Percentiles rank a stretch among this genome's conserved stretches.
Evolutionary conservation across 2,113 vertebrate genomes (phyloP).

Genomic region (Nycticryphes semicollaris): DNA sequence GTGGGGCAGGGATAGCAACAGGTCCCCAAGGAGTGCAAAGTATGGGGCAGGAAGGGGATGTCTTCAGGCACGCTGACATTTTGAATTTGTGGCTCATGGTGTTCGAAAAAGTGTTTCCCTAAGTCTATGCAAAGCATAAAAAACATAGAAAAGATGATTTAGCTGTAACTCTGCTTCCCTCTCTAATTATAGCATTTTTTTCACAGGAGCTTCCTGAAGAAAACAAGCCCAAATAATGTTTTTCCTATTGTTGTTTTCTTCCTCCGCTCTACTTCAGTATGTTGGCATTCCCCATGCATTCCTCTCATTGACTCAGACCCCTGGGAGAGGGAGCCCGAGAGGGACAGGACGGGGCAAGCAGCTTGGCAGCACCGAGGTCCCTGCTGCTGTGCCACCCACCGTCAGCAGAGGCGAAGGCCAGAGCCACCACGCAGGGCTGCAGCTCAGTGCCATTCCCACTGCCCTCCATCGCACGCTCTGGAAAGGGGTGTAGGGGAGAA

Average conservation of each 20-base stretch:
- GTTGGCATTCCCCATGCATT: constrained; percentile 27
- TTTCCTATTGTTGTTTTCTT: constrained; percentile 26
- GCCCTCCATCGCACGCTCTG: not conserved
- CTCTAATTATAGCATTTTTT: not conserved
- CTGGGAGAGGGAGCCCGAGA: not conserved
- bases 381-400: rapidly evolving
- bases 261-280: not conserved
- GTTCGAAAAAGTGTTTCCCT: not conserved
- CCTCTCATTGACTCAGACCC: constrained; percentile 30
- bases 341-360: rapidly evolving
- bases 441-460: not conserved
- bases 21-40: not conserved
- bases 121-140: not conserved
- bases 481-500: rapidly evolving
- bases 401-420: not conserved
- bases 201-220: not conserved
- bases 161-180: not conserved
- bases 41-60: not conserved
- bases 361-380: not conserved
- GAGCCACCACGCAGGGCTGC: rapidly evolving
- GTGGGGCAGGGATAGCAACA: not conserved
- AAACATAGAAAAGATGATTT: not conserved
- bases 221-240: not conserved
- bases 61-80: not conserved
- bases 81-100: not conserved